These are phyloP conservation scores for Morbakka virulenta DNA, from an alignment of 30 jellyfish, hydroid and myxozoan genomes.

Conservation along the genomic window DNA sequence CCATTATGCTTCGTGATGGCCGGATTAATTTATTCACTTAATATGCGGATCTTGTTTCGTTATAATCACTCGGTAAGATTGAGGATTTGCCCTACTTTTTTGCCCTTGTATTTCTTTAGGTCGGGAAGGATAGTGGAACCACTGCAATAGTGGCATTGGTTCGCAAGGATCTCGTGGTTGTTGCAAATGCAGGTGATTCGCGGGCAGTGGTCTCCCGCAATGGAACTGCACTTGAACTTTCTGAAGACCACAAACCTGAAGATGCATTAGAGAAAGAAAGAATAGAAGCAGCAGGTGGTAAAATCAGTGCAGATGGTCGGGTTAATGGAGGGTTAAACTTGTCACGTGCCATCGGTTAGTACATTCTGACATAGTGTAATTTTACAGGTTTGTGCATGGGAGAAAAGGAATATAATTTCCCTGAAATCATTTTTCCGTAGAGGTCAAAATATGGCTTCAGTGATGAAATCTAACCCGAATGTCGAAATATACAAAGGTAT, in stretches of 20 bases:
- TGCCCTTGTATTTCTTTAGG: constrained; percentile 13
- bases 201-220: constrained; percentile 79
- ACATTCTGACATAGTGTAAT: no score
- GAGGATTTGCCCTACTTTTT: neutral
- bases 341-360: constrained; percentile 86
- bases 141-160: constrained; percentile 88
- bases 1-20: no score
- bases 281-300: constrained; percentile 79
- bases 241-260: constrained; percentile 89
- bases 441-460: neutral
- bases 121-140: constrained; percentile 93
- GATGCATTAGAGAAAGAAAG: constrained; percentile 70
- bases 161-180: constrained; percentile 49
- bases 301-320: constrained; percentile 76
- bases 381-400: neutral
- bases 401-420: no score
- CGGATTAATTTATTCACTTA: no score
- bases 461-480: neutral
- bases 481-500: no score
- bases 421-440: no score
- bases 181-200: constrained; percentile 93
- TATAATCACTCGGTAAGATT: neutral
- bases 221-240: constrained; percentile 73
- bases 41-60: neutral
- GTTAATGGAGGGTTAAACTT: constrained; percentile 85